Conservation (phyloP, 2,113 vertebrate genomes). For the Anoura caudifer region DNA sequence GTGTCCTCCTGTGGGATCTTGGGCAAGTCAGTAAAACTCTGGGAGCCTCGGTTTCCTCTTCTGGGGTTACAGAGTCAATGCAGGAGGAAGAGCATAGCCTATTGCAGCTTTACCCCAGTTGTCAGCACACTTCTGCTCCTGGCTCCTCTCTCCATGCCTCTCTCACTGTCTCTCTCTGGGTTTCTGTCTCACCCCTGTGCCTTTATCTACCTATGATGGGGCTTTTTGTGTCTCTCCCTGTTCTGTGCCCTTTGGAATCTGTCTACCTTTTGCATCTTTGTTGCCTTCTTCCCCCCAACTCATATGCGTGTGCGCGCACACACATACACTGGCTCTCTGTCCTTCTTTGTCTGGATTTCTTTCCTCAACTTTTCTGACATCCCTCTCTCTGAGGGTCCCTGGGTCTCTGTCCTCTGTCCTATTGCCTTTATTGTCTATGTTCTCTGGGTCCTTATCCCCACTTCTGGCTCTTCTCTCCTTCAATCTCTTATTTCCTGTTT, state of each 20-base stretch:
- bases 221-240: neutral
- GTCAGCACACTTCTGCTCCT: neutral
- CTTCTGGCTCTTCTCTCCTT: neutral
- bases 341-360: neutral
- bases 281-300: too few relatives aligned
- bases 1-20: neutral
- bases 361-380: neutral
- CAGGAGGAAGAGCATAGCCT: neutral
- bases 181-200: neutral
- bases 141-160: neutral
- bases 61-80: neutral
- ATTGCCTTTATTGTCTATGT: neutral
- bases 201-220: neutral
- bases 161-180: neutral
- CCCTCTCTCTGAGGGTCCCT: neutral
- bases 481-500: neutral
- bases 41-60: neutral
- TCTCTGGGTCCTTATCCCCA: neutral
- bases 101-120: fast-evolving
- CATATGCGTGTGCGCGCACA: fast-evolving
- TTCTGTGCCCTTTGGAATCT: neutral
- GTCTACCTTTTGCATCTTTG: neutral
- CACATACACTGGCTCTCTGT: neutral
- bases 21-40: neutral
- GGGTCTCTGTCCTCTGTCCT: neutral